Evolutionary conservation across 1,140 invertebrate species (phyloP), one percentile per base, ranked within the genome.

Genomic region (Muscidifurax raptorellus): DNA sequence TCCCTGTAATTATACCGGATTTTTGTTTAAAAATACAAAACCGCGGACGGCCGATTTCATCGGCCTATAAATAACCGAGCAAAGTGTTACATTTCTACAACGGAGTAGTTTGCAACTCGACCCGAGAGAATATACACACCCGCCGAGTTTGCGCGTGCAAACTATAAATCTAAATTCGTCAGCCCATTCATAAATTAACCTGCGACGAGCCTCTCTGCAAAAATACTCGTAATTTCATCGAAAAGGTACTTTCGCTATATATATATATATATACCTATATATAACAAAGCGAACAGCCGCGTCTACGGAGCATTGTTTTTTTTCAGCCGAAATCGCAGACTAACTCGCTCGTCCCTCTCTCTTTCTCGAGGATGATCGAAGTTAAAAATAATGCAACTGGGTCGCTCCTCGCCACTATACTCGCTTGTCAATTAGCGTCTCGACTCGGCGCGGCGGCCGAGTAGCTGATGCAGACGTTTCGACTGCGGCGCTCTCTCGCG

Each of bases 351-450:
- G 12, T n/a, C 22, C 2, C 7, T 27, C 22, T 30, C 52, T 9
- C 30, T 15, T 6, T n/a, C 40, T 69, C 74, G 74, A 47, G 59
- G 36, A 76, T 77, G 80, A 82, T 52, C 74, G 44, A 78, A 77
- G 82, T 78, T 78, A 83, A 83, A 83, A 77, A 83, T 83, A 83
- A 83, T 83, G 82, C 75, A 83, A 83, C 82, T 83, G 64, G 81
- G 82, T 83, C 66, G 66, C 27, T 67, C 75, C 59, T 67, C 81
- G 72, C 27, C 22, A 25, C 32, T 44, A 13, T 30, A 36, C 32
- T 44, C 27, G 75, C 25, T 76, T 18, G 74, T 83, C 64, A 78
- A 83, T 83, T 83, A 83, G 75, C 30, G 25, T 66, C 32, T 32
- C 81, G 52, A 25, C 40, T 9, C 13, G 75, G 10, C 36, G 0